These are phyloP conservation scores for Thunnus maccoyii DNA, from an alignment of 2,113 vertebrate species.

Conservation along the genomic window DNA sequence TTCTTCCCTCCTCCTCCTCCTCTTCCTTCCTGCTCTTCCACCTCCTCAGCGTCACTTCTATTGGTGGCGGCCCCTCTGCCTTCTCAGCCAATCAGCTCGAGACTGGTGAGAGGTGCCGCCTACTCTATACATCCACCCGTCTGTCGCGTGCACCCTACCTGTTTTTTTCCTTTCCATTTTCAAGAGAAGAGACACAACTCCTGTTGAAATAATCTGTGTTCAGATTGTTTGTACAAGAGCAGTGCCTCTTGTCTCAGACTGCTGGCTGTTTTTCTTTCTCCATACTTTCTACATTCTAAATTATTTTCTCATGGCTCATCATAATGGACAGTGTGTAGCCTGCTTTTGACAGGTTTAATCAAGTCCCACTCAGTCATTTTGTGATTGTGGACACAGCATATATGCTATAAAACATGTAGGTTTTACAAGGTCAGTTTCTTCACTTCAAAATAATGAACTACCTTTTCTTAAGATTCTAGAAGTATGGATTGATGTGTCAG, in stretches of 20 bases:
- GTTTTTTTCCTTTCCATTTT: constrained; percentile 44
- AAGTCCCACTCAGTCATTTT: no score
- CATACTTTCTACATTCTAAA: constrained; percentile 15
- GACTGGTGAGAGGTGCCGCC: constrained; percentile 85
- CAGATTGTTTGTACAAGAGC: neutral
- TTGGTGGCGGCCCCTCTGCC: constrained; percentile 82
- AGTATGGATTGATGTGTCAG: no score
- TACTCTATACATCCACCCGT: constrained; percentile 53
- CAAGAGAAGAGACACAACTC: constrained; percentile 39
- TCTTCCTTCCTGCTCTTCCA: constrained; percentile 79
- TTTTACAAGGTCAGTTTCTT: no score
- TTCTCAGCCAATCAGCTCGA: constrained; percentile 83
- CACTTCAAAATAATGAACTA: no score
- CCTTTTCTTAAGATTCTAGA: no score
- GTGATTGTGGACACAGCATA: no score
- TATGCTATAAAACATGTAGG: no score
- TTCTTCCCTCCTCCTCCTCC: constrained; percentile 73
- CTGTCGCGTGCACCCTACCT: constrained; percentile 37
- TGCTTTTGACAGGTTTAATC: neutral
- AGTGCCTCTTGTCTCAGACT: constrained; percentile 33
- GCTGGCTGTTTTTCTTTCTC: neutral
- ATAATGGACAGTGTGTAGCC: neutral
- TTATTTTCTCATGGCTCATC: neutral
- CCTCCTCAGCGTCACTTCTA: constrained; percentile 74
- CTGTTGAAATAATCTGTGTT: neutral